Percentiles rank a stretch among this genome's conserved stretches.
Evolutionary conservation across 2,113 vertebrate species (phyloP).

Genomic region (Alaudala cheleensis): DNA sequence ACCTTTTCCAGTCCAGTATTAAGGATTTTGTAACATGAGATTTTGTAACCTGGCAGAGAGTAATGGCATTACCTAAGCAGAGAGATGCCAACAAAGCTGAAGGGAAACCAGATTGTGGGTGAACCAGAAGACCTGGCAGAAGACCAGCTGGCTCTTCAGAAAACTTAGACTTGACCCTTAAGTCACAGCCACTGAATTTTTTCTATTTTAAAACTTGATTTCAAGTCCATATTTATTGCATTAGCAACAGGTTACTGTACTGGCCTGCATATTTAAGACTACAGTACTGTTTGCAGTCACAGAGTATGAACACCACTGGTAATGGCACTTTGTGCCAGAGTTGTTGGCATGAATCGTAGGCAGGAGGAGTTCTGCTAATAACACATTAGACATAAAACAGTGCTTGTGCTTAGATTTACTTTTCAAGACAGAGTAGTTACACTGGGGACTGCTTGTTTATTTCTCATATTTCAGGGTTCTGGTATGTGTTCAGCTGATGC

Average conservation of each 20-base stretch:
- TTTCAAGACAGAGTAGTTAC: background rate
- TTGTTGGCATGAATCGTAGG: background rate
- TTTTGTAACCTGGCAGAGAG: background rate
- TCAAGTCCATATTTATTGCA: background rate
- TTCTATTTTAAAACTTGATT: conserved; percentile 21
- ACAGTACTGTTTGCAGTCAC: background rate
- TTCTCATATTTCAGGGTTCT: background rate
- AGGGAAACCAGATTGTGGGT: background rate
- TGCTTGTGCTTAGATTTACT: background rate
- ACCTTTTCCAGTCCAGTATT: background rate
- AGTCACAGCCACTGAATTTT: background rate
- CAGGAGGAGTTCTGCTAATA: conserved; percentile 12
- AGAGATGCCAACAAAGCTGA: background rate
- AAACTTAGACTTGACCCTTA: background rate
- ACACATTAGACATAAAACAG: background rate
- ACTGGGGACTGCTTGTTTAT: background rate
- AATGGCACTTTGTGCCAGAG: background rate
- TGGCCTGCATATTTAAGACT: background rate
- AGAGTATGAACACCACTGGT: background rate
- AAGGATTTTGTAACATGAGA: conserved; percentile 10
- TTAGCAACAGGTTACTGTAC: background rate
- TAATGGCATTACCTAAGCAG: background rate
- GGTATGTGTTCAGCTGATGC: background rate
- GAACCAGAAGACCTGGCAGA: conserved; percentile 8
- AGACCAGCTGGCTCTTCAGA: background rate